Evolutionary conservation across 2,797 vertebrate species (phyloP), one percentile per base, ranked within the genome.

Genomic region (Percopsis omiscomaycus): DNA sequence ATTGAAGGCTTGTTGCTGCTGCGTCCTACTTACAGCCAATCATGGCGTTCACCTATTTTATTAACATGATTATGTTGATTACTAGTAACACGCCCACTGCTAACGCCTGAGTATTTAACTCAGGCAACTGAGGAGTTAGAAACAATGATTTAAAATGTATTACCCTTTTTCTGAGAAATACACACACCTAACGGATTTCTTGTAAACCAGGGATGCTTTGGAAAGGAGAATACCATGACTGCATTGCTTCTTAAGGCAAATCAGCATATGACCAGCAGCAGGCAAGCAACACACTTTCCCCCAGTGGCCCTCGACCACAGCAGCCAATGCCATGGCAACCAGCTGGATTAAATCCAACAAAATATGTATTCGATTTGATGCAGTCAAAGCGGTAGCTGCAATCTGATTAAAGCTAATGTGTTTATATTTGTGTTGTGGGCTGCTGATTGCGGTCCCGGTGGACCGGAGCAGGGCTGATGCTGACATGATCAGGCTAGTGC

Each of bases 321-420:
- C 79, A 66, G 70, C 76, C 68, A 75, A 75, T 71, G 74, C 89
- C 89, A 91, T 89, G 82, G 88, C 88, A 92, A 92, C 91, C 82
- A 84, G 63, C 87, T 88, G 87, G 86, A 86, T 82, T 75, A 73
- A 74, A 85, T 86, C 82, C 88, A 89, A 57, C 73, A 58, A 82
- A 73, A 76, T 72, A 76, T 82, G 78, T 84, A 81, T 89, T 81
- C 75, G 80, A 82, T 86, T 80, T 84, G 85, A 91, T 86, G 69
- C 78, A 89, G 82, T 84, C 85, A 86, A 86, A 89, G 82, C 68
- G 49, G 80, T 81, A 82, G 80, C 86, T 80, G 56, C 81, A 80
- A 84, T 92, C 86, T 89, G 89, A 92, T 93, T 91, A 90, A 88
- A 86, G 76, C 75, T 90, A 89, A 91, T 90, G 84, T 90, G 89